phyloP scores from a whole-genome alignment of 1,140 invertebrate genomes.

The Drosophila bocki region DNA sequence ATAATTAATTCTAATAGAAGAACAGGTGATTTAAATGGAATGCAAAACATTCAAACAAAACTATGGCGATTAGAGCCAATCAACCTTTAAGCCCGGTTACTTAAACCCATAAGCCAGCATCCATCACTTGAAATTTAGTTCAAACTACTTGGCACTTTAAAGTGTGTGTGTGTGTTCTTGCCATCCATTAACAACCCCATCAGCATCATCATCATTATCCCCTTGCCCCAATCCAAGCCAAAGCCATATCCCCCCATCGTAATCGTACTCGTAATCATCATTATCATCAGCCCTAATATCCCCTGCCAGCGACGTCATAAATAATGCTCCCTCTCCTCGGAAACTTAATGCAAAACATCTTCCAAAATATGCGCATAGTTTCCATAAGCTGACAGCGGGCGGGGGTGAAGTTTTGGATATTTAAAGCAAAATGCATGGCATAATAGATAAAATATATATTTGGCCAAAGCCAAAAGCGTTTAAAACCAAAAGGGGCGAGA shows the following conservation, averaged over 20 bases:
- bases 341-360: constrained; percentile 51
- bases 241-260: neutral
- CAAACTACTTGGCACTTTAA: constrained; percentile 33
- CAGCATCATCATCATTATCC: constrained; percentile 1
- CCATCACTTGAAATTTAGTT: constrained; percentile 45
- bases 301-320: constrained; percentile 43
- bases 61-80: neutral
- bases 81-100: constrained; percentile 17
- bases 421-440: constrained; percentile 39
- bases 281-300: constrained; percentile 46
- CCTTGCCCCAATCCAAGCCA: neutral
- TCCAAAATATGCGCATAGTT: constrained; percentile 53
- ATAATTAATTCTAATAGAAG: neutral
- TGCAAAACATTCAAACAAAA: neutral
- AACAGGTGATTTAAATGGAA: constrained; percentile 1
- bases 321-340: constrained; percentile 25
- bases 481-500: constrained; percentile 12
- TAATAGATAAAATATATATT: constrained; percentile 48
- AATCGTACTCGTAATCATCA: constrained; percentile 29
- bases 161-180: constrained; percentile 29
- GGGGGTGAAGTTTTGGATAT: neutral
- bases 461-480: constrained; percentile 36
- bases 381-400: neutral
- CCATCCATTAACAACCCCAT: constrained; percentile 39
- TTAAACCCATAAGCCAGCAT: constrained; percentile 33